Conservation (phyloP, 2,888 invertebrate genomes). For the Cyaniris semiargus region DNA sequence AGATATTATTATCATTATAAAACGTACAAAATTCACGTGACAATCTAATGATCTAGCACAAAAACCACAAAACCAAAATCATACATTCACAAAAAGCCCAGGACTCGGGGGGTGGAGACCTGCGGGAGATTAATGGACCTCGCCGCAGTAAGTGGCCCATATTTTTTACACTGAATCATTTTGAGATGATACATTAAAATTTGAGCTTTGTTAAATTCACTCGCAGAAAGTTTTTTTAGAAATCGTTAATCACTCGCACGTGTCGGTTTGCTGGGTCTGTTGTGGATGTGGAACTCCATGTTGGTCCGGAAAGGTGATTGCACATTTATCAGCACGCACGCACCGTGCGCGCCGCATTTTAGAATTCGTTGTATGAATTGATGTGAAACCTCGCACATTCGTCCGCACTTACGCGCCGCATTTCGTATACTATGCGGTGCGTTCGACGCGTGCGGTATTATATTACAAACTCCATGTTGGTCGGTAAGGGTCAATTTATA, state of each 20-base stretch:
- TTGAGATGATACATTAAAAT: slow-evolving; percentile 35
- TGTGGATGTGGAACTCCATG: background rate
- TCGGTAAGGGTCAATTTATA: no score
- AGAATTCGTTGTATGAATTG: no score
- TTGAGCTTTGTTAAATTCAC: slow-evolving; percentile 23
- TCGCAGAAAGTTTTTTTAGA: background rate
- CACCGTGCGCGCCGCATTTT: no score
- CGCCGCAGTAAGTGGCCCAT: slow-evolving; percentile 38
- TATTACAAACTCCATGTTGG: no score
- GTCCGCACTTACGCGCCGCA: no score
- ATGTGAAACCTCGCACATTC: no score
- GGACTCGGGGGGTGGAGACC: slow-evolving; percentile 9
- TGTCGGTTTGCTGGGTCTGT: background rate
- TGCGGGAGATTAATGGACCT: slow-evolving; percentile 39
- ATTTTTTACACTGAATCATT: slow-evolving; percentile 43
- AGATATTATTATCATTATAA: no score
- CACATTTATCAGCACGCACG: no score
- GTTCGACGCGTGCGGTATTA: no score
- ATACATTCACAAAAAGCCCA: slow-evolving; percentile 13
- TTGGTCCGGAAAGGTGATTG: no score
- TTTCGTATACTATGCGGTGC: no score
- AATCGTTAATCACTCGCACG: slow-evolving; percentile 7
- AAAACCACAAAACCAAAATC: slow-evolving; percentile 16
- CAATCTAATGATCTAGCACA: background rate
- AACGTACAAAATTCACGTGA: background rate